A percentile compares a stretch with the other conserved stretches of the same genome.
phyloP scores from a whole-genome alignment of 1,140 invertebrate species.

The Anoplophora glabripennis region DNA sequence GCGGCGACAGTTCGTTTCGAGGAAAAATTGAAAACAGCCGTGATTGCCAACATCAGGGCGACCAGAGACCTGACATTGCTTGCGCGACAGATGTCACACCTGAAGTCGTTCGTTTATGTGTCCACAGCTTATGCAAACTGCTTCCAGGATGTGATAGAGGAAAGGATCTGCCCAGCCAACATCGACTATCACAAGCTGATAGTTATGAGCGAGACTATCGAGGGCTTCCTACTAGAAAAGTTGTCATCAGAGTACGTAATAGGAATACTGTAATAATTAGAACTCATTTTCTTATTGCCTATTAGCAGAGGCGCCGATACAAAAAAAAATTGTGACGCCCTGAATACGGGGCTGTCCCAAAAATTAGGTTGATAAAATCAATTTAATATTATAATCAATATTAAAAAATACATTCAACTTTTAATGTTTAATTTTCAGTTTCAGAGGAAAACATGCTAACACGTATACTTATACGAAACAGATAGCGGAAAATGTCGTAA shows the following conservation, averaged over 20 bases:
- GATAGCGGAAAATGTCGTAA: slow-evolving; percentile 57
- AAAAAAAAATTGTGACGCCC: too few species aligned
- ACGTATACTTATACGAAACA: slow-evolving; percentile 66
- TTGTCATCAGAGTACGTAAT: too few species aligned
- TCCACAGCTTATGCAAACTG: slow-evolving; percentile 75
- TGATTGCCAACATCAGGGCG: slow-evolving; percentile 65
- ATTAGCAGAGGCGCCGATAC: too few species aligned
- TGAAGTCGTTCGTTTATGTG: slow-evolving; percentile 69
- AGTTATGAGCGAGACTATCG: slow-evolving; percentile 58
- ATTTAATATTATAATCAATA: too few species aligned
- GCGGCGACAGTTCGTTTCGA: slow-evolving; percentile 68
- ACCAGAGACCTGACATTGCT: slow-evolving; percentile 63
- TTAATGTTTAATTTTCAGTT: slow-evolving; percentile 37
- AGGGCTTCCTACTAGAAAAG: slow-evolving; percentile 51
- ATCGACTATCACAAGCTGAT: slow-evolving; percentile 61
- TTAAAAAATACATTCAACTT: too few species aligned
- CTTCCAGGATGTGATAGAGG: slow-evolving; percentile 59
- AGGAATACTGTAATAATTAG: too few species aligned
- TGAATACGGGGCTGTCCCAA: neutral
- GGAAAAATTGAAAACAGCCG: slow-evolving; percentile 59
- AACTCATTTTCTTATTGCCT: too few species aligned
- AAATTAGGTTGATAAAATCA: neutral
- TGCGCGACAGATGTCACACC: slow-evolving; percentile 68
- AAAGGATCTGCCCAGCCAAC: slow-evolving; percentile 70
- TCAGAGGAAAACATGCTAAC: slow-evolving; percentile 59